phyloP scores from a whole-genome alignment of 2,113 vertebrate species.

The Xiphias gladius region DNA sequence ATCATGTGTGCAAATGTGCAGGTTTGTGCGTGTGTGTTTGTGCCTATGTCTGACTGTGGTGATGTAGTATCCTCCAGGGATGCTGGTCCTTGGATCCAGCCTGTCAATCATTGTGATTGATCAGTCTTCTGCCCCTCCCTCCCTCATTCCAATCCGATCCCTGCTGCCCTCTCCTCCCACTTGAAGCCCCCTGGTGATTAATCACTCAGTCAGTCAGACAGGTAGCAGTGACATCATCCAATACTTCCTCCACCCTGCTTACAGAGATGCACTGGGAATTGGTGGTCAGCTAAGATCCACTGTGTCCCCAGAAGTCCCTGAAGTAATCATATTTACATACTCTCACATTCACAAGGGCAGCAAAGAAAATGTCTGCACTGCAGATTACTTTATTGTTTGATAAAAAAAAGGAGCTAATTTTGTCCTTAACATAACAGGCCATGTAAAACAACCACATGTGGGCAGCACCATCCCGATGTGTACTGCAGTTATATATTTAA shows the following conservation, averaged over 20 bases:
- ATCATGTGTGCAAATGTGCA: not conserved
- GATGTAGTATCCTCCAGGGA: slow-evolving; percentile 64
- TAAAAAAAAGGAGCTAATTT: not conserved
- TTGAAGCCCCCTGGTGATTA: slow-evolving; percentile 60
- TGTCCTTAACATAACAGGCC: not conserved
- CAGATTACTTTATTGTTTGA: not conserved
- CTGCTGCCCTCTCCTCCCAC: slow-evolving; percentile 53
- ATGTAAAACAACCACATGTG: not conserved
- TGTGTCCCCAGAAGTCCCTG: slow-evolving; percentile 9
- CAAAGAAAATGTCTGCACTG: not conserved
- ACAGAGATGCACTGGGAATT: slow-evolving; percentile 2
- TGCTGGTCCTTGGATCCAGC: slow-evolving; percentile 46
- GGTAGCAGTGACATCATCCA: slow-evolving; percentile 69
- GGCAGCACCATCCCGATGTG: not conserved
- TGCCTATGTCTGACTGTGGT: slow-evolving; percentile 16
- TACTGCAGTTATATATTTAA: not conserved
- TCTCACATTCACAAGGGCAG: not conserved
- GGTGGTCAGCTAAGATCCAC: slow-evolving; percentile 8
- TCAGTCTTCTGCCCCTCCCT: slow-evolving; percentile 63
- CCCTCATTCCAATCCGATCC: slow-evolving; percentile 69
- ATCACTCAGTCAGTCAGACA: slow-evolving; percentile 73
- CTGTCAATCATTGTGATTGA: slow-evolving; percentile 81
- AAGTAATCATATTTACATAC: slow-evolving; percentile 15
- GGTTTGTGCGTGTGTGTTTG: not conserved
- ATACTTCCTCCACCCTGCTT: slow-evolving; percentile 10